phyloP scores from a whole-genome alignment of 2,888 invertebrate genomes.

The Gymnocheta viridis region DNA sequence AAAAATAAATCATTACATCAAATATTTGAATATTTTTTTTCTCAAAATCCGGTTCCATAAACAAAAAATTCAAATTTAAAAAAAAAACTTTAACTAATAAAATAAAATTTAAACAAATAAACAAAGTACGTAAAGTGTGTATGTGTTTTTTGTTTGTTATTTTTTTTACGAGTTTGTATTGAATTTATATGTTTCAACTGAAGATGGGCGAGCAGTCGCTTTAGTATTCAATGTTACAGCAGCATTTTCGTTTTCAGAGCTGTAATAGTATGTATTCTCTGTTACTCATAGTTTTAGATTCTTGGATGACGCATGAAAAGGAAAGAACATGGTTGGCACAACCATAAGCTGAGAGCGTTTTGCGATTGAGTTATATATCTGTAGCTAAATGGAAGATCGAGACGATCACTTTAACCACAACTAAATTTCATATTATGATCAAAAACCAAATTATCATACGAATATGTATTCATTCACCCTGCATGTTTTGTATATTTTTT shows the following conservation, averaged over 20 bases:
- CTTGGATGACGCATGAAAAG: no score
- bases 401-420: no score
- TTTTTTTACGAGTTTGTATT: conserved; percentile 16
- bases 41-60: conserved; percentile 40
- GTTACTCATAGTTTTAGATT: neutral
- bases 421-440: no score
- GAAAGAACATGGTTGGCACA: no score
- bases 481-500: no score
- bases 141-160: neutral
- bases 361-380: no score
- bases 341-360: no score
- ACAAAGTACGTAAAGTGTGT: conserved; percentile 6
- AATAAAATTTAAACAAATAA: conserved; percentile 37
- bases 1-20: conserved; percentile 6
- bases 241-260: neutral
- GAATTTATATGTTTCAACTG: conserved; percentile 14
- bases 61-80: conserved; percentile 5
- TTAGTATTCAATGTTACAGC: conserved; percentile 15
- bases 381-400: no score
- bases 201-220: conserved; percentile 18
- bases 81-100: conserved; percentile 16
- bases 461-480: no score
- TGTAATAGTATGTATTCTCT: neutral
- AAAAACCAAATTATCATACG: no score
- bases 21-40: conserved; percentile 7